These are phyloP conservation scores for Staurois parvus DNA, from an alignment of 2,797 vertebrate species.

Conservation along the genomic window DNA sequence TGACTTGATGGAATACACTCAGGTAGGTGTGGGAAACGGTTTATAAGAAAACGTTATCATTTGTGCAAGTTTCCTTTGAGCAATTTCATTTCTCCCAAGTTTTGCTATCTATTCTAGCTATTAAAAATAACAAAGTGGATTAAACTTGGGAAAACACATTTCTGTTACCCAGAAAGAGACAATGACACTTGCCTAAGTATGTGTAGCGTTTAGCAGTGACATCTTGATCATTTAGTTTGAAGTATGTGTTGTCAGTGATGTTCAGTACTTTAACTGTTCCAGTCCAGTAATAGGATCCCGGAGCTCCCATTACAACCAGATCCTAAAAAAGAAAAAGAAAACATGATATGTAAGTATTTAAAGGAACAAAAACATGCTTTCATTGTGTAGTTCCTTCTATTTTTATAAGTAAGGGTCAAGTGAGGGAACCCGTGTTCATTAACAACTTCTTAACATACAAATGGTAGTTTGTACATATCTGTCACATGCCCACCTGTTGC, in stretches of 20 bases:
- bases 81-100: no score
- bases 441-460: no score
- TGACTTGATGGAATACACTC: no score
- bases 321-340: conserved; percentile 79
- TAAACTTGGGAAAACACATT: not conserved
- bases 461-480: no score
- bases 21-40: no score
- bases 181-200: conserved; percentile 87
- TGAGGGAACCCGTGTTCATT: not conserved
- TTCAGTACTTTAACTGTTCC: conserved; percentile 97
- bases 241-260: conserved; percentile 88
- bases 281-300: conserved; percentile 97
- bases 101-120: not conserved
- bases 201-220: conserved; percentile 90
- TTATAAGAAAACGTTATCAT: no score
- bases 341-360: conserved; percentile 12
- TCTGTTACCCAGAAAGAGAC: not conserved
- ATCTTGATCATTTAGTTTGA: conserved; percentile 86
- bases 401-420: not conserved
- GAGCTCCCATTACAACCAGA: conserved; percentile 96
- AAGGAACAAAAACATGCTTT: not conserved
- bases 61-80: no score
- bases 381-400: not conserved
- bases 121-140: not conserved
- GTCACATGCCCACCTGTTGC: no score